Evolutionary conservation across 2,113 vertebrate genomes (phyloP).

Genomic region (Psilopogon haemacephalus): DNA sequence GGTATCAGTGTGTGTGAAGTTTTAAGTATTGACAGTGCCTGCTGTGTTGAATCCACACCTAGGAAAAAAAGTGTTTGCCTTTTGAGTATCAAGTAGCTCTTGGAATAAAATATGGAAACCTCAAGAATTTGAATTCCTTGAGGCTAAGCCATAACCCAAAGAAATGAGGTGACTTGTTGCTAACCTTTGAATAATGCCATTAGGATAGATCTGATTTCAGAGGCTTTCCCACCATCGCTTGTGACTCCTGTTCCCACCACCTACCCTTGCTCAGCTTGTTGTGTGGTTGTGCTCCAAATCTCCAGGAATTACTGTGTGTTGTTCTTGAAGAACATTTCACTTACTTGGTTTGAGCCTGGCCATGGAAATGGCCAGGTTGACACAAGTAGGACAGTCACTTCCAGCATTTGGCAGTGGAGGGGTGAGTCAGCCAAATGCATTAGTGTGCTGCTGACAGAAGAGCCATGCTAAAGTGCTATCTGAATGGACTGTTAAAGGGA

Average conservation of each 20-base stretch:
- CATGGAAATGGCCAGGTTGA: neutral
- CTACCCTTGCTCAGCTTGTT: neutral
- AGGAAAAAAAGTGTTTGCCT: neutral
- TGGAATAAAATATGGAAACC: neutral
- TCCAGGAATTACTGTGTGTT: neutral
- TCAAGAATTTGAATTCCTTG: neutral
- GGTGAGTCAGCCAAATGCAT: neutral
- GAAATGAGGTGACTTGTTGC: neutral
- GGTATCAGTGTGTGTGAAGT: fast-evolving
- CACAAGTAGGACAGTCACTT: too few relatives aligned
- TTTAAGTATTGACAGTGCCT: neutral
- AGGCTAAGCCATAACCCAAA: neutral
- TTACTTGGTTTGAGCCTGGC: neutral
- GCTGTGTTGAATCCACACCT: neutral
- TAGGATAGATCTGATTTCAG: neutral
- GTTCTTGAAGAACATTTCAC: neutral
- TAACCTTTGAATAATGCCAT: neutral
- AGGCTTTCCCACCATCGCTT: neutral
- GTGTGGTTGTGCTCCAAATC: neutral
- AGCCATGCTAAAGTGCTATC: fast-evolving
- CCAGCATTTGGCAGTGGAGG: fast-evolving
- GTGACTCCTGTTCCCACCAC: neutral
- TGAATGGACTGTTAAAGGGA: neutral
- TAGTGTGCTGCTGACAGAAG: neutral
- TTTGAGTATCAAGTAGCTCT: neutral